phyloP scores from a whole-genome alignment of 2,797 vertebrate genomes.

The Hyperoplus immaculatus region DNA sequence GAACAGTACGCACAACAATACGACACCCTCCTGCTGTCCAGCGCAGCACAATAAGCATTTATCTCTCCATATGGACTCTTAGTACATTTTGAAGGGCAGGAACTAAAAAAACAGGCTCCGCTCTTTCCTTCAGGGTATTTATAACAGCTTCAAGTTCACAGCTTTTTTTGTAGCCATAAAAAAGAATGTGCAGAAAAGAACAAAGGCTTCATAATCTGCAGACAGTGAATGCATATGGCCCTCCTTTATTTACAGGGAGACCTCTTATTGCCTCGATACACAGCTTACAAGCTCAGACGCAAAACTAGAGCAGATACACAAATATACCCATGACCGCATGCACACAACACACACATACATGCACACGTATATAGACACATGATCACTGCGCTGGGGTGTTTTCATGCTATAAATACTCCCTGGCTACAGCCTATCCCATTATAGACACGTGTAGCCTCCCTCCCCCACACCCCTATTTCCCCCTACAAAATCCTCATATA shows the following conservation, averaged over 20 bases:
- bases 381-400: slow-evolving; percentile 58
- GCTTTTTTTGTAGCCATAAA: slow-evolving; percentile 18
- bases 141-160: slow-evolving; percentile 7
- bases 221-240: slow-evolving; percentile 12
- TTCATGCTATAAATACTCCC: slow-evolving; percentile 72
- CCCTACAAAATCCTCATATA: slow-evolving; percentile 18
- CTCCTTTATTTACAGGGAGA: slow-evolving; percentile 42
- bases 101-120: slow-evolving; percentile 47
- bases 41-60: slow-evolving; percentile 31
- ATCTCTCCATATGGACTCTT: slow-evolving; percentile 43
- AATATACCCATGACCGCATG: slow-evolving; percentile 45
- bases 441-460: slow-evolving; percentile 41
- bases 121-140: slow-evolving; percentile 40
- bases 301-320: slow-evolving; percentile 59
- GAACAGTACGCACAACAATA: slow-evolving; percentile 52
- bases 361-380: slow-evolving; percentile 54
- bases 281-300: slow-evolving; percentile 19
- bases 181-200: slow-evolving; percentile 28
- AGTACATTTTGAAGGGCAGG: slow-evolving; percentile 32
- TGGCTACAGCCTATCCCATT: slow-evolving; percentile 42
- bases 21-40: slow-evolving; percentile 37
- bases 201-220: slow-evolving; percentile 18
- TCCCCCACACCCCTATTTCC: not conserved
- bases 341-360: slow-evolving; percentile 24
- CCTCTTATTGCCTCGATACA: slow-evolving; percentile 41